These are phyloP conservation scores for Morpho achilles DNA, from an alignment of 2,888 invertebrate genomes.

Conservation along the genomic window DNA sequence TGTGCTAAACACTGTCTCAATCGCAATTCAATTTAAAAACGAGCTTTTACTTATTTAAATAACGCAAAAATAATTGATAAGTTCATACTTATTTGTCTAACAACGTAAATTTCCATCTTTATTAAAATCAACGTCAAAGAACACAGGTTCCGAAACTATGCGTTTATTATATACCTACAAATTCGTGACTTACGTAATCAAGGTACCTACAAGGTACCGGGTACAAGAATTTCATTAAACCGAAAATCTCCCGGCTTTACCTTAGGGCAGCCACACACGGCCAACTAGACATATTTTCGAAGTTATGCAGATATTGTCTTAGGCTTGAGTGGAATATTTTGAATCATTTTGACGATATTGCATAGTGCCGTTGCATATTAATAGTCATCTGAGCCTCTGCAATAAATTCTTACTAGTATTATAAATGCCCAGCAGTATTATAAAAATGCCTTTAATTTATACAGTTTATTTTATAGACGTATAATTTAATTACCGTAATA, in stretches of 20 bases:
- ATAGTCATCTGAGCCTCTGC: no score
- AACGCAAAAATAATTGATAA: no score
- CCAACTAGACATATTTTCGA: constrained; percentile 24
- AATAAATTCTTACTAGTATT: no score
- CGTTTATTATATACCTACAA: constrained; percentile 18
- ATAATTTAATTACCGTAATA: no score
- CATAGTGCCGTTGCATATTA: constrained; percentile 2
- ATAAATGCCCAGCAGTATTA: no score
- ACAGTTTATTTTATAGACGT: no score
- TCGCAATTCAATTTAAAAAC: background rate
- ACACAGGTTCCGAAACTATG: constrained; percentile 23
- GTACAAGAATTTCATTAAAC: constrained; percentile 41
- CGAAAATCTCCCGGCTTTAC: constrained; percentile 30
- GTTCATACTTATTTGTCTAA: constrained; percentile 13
- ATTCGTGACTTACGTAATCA: constrained; percentile 19
- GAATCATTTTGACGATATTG: constrained; percentile 20
- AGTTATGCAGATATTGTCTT: constrained; percentile 28
- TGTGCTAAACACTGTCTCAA: no score
- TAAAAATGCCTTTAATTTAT: no score
- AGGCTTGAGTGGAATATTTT: constrained; percentile 25
- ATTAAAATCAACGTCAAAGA: constrained; percentile 23
- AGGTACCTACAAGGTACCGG: constrained; percentile 21
- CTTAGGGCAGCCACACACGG: constrained; percentile 23
- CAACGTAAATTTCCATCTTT: constrained; percentile 14
- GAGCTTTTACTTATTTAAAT: background rate